Conservation (phyloP, 2,888 invertebrate genomes). For the Amorpha juglandis region DNA sequence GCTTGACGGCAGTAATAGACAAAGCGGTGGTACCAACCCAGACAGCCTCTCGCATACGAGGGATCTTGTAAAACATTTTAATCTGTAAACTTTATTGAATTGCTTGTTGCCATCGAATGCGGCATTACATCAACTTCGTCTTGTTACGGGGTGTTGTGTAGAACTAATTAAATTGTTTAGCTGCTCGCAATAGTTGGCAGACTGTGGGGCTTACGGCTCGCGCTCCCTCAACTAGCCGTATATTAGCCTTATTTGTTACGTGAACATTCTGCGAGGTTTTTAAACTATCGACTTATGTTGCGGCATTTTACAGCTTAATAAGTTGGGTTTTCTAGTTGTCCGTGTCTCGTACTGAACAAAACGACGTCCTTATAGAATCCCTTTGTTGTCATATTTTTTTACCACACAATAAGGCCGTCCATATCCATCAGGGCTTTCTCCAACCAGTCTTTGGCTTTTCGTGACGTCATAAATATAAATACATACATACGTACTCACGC, state of each 20-base stretch:
- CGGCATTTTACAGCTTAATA: background rate
- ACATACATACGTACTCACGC: too few species aligned
- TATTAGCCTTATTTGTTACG: conserved; percentile 21
- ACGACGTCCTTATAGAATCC: background rate
- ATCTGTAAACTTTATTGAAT: conserved; percentile 35
- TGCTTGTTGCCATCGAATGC: conserved; percentile 36
- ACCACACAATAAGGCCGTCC: too few species aligned
- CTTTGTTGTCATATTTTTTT: background rate
- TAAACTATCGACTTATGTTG: conserved; percentile 2
- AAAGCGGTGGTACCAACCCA: too few species aligned
- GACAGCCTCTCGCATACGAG: too few species aligned
- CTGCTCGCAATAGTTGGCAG: conserved; percentile 54
- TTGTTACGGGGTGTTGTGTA: conserved; percentile 35
- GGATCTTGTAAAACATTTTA: too few species aligned
- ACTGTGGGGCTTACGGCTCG: conserved; percentile 37
- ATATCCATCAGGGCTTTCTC: too few species aligned
- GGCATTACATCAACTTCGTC: conserved; percentile 42
- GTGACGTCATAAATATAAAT: too few species aligned
- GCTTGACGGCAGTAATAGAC: too few species aligned
- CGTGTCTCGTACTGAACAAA: background rate
- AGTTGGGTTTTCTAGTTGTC: background rate
- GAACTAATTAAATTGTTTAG: conserved; percentile 68
- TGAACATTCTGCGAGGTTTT: conserved; percentile 16
- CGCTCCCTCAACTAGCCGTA: conserved; percentile 11
- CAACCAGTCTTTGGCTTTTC: too few species aligned